A percentile compares a stretch with the other conserved stretches of the same genome.
Conservation (phyloP, 2,113 vertebrate genomes). For the Phalacrocorax carbo region DNA sequence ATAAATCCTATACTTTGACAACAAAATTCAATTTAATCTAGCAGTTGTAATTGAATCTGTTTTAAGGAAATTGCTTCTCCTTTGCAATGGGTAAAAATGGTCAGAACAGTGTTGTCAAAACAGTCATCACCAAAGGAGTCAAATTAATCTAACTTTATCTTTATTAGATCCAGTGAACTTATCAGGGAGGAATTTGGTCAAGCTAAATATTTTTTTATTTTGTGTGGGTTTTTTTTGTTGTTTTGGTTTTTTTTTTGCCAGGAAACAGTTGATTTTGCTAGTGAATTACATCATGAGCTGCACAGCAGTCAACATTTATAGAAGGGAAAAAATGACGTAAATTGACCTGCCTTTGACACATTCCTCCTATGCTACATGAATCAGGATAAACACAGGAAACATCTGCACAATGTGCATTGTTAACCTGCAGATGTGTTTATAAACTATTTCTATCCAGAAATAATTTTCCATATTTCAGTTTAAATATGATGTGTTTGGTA, state of each 20-base stretch:
- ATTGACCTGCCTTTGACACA: constrained; percentile 35
- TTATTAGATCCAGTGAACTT: not conserved
- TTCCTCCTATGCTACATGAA: not conserved
- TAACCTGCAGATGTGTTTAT: constrained; percentile 24
- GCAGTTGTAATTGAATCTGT: not conserved
- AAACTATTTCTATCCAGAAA: constrained; percentile 11
- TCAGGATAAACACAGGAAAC: constrained; percentile 54
- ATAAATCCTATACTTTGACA: not conserved
- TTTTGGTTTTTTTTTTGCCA: not conserved
- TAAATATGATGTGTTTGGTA: not conserved
- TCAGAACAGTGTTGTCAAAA: not conserved
- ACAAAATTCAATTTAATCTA: constrained; percentile 15
- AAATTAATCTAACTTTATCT: not conserved
- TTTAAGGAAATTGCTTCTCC: constrained; percentile 32
- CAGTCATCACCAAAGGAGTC: not conserved
- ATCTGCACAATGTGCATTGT: constrained; percentile 48
- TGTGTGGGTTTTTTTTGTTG: not conserved
- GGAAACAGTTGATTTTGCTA: constrained; percentile 24
- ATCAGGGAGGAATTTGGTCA: not conserved
- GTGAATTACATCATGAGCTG: constrained; percentile 26
- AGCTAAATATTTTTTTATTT: not conserved
- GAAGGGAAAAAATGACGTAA: constrained; percentile 29
- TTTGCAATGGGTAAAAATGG: not conserved
- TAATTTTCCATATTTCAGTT: constrained; percentile 24
- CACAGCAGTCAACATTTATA: constrained; percentile 1